phyloP scores from a whole-genome alignment of 1,140 invertebrate genomes.

The Nasonia longicornis region DNA sequence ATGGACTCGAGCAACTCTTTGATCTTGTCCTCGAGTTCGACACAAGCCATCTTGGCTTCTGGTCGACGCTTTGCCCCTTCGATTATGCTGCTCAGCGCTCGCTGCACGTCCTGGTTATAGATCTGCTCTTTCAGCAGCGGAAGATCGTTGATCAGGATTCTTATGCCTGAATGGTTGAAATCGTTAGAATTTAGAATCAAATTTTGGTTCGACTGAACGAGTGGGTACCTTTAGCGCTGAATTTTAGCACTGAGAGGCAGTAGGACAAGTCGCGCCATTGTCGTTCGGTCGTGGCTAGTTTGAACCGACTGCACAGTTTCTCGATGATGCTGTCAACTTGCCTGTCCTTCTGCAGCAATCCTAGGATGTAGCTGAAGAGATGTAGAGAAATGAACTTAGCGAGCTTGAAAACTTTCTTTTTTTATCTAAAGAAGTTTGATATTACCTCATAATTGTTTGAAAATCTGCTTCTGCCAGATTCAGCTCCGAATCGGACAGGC shows the following conservation, averaged over 20 bases:
- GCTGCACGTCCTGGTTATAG: conserved; percentile 80
- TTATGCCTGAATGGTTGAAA: conserved; percentile 55
- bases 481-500: conserved; percentile 82
- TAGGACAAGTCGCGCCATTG: conserved; percentile 87
- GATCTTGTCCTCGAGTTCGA: conserved; percentile 64
- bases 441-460: conserved; percentile 84
- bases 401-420: background rate
- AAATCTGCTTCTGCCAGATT: conserved; percentile 83
- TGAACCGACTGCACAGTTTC: conserved; percentile 87
- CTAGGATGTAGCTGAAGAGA: conserved; percentile 80
- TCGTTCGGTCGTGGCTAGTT: conserved; percentile 78
- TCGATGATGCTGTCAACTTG: conserved; percentile 90
- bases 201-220: conserved; percentile 29
- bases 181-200: background rate
- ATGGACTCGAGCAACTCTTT: conserved; percentile 57
- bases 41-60: conserved; percentile 71
- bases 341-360: conserved; percentile 86
- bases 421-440: conserved; percentile 34
- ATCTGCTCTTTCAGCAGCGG: conserved; percentile 84
- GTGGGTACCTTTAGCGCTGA: conserved; percentile 61
- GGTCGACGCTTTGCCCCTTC: conserved; percentile 77
- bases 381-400: conserved; percentile 6
- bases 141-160: conserved; percentile 82
- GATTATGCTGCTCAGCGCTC: conserved; percentile 77
- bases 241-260: conserved; percentile 77